Conservation (phyloP, 2,797 vertebrate species). For the Poeciliopsis infans region DNA sequence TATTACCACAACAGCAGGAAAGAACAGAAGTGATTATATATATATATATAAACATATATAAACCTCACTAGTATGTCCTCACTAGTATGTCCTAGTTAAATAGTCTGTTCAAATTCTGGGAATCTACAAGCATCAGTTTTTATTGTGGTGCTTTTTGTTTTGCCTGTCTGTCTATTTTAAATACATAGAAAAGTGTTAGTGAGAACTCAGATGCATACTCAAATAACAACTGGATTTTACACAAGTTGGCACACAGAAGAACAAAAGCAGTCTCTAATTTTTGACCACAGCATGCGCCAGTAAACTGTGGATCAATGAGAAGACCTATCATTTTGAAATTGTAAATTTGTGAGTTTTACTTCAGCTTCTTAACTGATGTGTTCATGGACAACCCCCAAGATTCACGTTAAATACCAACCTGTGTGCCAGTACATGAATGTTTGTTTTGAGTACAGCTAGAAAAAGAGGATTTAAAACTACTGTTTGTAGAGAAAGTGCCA, state of each 20-base stretch:
- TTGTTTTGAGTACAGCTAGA: not conserved
- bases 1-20: conserved; percentile 45
- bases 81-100: not conserved
- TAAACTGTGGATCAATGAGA: not conserved
- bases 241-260: not conserved
- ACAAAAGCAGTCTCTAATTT: not conserved
- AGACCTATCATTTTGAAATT: not conserved
- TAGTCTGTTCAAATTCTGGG: not conserved
- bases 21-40: not conserved
- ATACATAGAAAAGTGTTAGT: not conserved
- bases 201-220: not conserved
- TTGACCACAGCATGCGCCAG: not conserved
- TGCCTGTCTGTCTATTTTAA: not conserved
- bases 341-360: not conserved
- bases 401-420: not conserved
- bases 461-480: not conserved
- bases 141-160: not conserved
- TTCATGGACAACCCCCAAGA: not conserved
- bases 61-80: too few relatives aligned
- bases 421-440: not conserved
- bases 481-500: not conserved
- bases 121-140: not conserved
- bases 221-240: not conserved
- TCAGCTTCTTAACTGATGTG: not conserved
- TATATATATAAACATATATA: too few relatives aligned